Conservation (phyloP, 2,888 invertebrate genomes). For the Graphium colonna region DNA sequence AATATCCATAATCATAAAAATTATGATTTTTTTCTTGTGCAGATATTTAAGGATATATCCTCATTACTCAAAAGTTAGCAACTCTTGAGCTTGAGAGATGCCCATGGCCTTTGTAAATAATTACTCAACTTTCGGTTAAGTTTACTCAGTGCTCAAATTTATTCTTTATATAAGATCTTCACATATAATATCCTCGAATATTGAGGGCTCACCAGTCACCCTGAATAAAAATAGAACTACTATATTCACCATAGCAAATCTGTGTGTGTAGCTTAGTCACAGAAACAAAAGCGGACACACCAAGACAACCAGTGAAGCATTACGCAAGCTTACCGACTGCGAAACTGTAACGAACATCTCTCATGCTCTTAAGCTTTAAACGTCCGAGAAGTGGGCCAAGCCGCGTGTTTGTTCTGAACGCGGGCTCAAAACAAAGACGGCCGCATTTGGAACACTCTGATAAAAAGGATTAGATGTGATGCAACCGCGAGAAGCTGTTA, state of each 20-base stretch:
- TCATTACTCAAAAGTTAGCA: too few relatives aligned
- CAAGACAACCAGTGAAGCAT: slow-evolving; percentile 3
- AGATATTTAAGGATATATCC: too few relatives aligned
- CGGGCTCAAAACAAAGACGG: slow-evolving; percentile 2
- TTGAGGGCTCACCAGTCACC: too few relatives aligned
- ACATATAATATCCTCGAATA: too few relatives aligned
- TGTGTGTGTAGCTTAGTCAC: too few relatives aligned
- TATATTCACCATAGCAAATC: background rate
- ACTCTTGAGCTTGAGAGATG: too few relatives aligned
- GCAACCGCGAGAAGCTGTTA: background rate
- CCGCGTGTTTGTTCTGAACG: slow-evolving; percentile 6
- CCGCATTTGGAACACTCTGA: background rate
- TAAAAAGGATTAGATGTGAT: slow-evolving; percentile 9
- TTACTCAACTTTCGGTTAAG: too few relatives aligned
- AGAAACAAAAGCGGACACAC: slow-evolving; percentile 8
- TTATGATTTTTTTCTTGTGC: too few relatives aligned
- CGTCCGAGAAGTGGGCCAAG: slow-evolving; percentile 11
- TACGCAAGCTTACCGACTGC: slow-evolving; percentile 7
- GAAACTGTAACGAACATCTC: slow-evolving; percentile 7
- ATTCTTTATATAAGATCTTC: too few relatives aligned
- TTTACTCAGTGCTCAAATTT: too few relatives aligned
- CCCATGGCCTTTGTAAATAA: too few relatives aligned
- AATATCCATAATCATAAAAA: too few relatives aligned
- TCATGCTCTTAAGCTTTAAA: slow-evolving; percentile 8
- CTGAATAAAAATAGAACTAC: background rate